Evolutionary conservation across 92 coral and sea anemone genomes (phyloP).

Genomic region (Virgularia gustaviana): DNA sequence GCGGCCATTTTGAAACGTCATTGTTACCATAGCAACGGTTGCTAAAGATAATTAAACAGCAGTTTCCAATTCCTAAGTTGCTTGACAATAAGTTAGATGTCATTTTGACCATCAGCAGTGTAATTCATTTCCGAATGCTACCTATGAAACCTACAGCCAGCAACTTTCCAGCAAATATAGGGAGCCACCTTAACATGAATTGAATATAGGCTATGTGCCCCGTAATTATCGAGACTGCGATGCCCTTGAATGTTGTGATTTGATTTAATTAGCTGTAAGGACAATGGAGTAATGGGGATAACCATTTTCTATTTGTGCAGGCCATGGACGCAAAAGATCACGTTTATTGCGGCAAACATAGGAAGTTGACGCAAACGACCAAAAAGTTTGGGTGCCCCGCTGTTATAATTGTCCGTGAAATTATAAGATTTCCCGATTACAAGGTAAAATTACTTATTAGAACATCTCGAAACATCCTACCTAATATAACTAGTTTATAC

Average conservation of each 20-base stretch:
- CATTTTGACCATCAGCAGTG: no score
- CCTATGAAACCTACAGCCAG: no score
- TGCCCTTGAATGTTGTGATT: not conserved
- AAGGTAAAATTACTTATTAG: constrained; percentile 28
- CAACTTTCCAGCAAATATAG: no score
- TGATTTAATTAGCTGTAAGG: not conserved
- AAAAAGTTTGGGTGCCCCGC: constrained; percentile 61
- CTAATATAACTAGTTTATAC: no score
- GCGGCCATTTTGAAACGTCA: constrained; percentile 13
- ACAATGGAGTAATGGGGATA: not conserved
- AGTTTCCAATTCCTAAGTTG: no score
- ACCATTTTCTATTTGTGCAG: not conserved
- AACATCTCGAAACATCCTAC: not conserved
- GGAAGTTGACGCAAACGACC: constrained; percentile 43
- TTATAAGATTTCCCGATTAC: constrained; percentile 46
- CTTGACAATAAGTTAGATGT: no score
- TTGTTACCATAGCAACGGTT: constrained; percentile 26
- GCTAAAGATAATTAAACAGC: no score
- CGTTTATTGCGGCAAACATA: constrained; percentile 15
- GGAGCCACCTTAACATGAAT: no score
- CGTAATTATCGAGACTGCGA: no score
- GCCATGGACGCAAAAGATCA: constrained; percentile 36
- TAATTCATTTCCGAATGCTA: no score
- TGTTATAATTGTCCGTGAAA: constrained; percentile 37
- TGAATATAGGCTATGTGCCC: no score